Percentiles rank a stretch among this genome's conserved stretches.
phyloP scores from a whole-genome alignment of 1,140 invertebrate genomes.

The Cydia fagiglandana region DNA sequence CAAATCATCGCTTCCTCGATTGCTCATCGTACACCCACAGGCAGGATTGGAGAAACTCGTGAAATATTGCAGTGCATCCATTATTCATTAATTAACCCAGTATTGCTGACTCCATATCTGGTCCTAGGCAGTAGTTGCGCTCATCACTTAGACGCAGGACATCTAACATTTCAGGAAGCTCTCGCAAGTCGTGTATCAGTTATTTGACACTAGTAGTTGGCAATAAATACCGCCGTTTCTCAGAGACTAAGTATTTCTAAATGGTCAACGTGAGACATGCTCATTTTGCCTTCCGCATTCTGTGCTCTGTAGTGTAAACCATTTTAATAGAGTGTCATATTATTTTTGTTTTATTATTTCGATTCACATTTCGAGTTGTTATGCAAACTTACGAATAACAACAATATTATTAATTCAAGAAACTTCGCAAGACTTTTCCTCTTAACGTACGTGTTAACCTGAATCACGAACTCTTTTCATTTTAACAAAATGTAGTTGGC shows the following conservation, averaged over 20 bases:
- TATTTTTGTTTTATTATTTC: conserved; percentile 40
- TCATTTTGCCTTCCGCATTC: conserved; percentile 45
- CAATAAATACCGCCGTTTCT: conserved; percentile 8
- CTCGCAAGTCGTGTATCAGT: conserved; percentile 9
- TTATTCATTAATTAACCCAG: conserved; percentile 72
- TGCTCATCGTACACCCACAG: conserved; percentile 40
- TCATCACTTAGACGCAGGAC: conserved; percentile 24
- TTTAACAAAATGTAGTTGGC: conserved; percentile 4
- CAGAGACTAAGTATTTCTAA: conserved; percentile 17
- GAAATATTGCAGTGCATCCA: conserved; percentile 67
- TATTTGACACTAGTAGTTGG: conserved; percentile 19
- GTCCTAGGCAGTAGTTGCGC: conserved; percentile 50
- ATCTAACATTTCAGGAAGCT: conserved; percentile 4
- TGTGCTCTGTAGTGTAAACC: conserved; percentile 41
- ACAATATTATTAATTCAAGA: neutral
- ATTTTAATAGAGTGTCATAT: conserved; percentile 48
- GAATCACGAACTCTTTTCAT: neutral
- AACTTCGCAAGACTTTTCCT: neutral
- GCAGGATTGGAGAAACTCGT: conserved; percentile 55
- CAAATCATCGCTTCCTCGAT: conserved; percentile 48
- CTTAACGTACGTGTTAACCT: neutral
- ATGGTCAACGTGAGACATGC: conserved; percentile 25
- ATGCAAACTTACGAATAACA: neutral
- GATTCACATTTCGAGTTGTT: conserved; percentile 28
- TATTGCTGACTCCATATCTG: conserved; percentile 61